Evolutionary conservation across 2,113 vertebrate genomes (phyloP), one percentile per base, ranked within the genome.

Genomic region (Verasper variegatus): DNA sequence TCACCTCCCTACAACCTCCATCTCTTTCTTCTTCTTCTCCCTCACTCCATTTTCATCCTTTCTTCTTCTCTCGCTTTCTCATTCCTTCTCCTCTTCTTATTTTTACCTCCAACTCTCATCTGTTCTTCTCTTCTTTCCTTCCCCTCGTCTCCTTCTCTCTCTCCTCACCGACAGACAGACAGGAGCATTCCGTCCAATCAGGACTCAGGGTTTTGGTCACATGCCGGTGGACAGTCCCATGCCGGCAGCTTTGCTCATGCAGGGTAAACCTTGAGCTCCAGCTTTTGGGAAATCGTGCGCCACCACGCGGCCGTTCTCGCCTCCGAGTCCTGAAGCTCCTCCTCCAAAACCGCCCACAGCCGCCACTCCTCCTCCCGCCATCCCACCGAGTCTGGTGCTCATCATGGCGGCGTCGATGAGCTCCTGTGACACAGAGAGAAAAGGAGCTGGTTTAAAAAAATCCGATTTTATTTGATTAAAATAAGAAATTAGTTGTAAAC

Each of bases 201-300:
- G 65, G 17, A 21, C 40, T 0, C 68, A 58, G 0, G 1, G 17
- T 63, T 72, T 17, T 73, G 87, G 84, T 95, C 96, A 96, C 91
- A 95, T 96, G 93, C 95, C 96, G 0, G 95, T 96, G 92, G 96
- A 94, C 89, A 96, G 93, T 84, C 96, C 95, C 91, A 96, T 94
- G 77, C 97, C 95, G n/a, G 94, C 95, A 74, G 94, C 93, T 92
- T 97, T 96, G 89, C 96, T 95, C 96, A 97, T 96, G 94, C 96
- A 97, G 49, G 96, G 96, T 84, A 97, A 94, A 0, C 96, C 95
- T 83, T 96, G 96, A 92, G 96, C 95, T 91, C 96, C 94, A 0
- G 78, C 47, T 91, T 96, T 96, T 8, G 95, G 94, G 86, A 96
- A 96, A 80, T 97, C 95, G 0, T 96, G 96, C 45, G 95, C 95